A percentile compares a stretch with the other conserved stretches of the same genome.
These are phyloP conservation scores for Crotalus viridis DNA, from an alignment of 2,113 vertebrate genomes.

Conservation along the genomic window DNA sequence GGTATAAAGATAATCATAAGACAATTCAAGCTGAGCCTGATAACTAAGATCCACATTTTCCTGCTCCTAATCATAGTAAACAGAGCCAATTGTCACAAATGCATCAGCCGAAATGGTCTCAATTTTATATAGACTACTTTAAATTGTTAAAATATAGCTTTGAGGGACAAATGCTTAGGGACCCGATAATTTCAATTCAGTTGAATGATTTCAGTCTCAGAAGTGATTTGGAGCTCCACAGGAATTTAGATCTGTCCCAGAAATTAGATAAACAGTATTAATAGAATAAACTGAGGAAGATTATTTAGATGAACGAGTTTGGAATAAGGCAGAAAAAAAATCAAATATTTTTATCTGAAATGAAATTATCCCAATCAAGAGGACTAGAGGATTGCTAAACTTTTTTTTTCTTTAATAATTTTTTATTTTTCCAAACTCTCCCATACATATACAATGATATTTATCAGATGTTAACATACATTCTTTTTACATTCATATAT, in stretches of 20 bases:
- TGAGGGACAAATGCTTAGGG: background rate
- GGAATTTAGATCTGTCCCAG: background rate
- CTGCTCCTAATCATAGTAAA: constrained; percentile 50
- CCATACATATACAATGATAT: no score
- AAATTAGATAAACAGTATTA: background rate
- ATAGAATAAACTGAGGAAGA: background rate
- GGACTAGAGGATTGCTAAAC: background rate
- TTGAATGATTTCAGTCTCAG: background rate
- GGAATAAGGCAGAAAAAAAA: background rate
- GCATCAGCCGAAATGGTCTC: background rate
- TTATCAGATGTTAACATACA: no score
- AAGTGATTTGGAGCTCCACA: background rate
- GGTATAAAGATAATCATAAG: constrained; percentile 42
- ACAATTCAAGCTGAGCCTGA: constrained; percentile 47
- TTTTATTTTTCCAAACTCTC: no score
- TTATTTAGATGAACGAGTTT: background rate
- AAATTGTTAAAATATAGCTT: constrained; percentile 5
- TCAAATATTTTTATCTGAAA: background rate
- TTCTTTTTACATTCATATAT: no score
- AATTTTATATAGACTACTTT: background rate
- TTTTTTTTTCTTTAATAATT: background rate
- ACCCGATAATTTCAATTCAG: background rate
- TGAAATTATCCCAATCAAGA: background rate
- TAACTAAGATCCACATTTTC: constrained; percentile 47
- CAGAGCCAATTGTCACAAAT: constrained; percentile 18